Evolutionary conservation across 2,888 invertebrate species (phyloP).

Genomic region (Oscheius myriophilus): DNA sequence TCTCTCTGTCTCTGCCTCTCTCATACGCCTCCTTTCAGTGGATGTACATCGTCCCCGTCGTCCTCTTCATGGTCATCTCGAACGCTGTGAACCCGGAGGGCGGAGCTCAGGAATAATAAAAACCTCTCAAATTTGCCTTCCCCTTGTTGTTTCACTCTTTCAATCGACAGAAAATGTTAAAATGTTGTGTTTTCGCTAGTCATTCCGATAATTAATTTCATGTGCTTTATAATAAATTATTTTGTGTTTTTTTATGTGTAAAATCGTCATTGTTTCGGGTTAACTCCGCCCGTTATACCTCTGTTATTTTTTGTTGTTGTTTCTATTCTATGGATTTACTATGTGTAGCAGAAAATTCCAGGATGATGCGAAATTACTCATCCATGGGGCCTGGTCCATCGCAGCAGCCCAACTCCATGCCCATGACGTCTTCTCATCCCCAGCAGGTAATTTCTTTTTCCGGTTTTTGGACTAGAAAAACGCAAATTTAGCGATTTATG

Average conservation of each 20-base stretch:
- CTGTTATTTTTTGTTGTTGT: no score
- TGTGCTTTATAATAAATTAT: constrained; percentile 1
- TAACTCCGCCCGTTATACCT: no score
- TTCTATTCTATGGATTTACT: no score
- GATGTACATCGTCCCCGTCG: constrained; percentile 97
- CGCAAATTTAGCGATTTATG: no score
- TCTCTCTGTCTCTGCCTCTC: no score
- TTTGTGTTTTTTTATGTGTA: neutral
- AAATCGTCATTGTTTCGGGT: neutral
- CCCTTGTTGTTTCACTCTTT: no score
- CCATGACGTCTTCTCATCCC: constrained; percentile 31
- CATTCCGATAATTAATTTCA: neutral
- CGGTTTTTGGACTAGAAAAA: no score
- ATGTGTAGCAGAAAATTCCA: no score
- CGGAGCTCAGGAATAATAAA: constrained; percentile 36
- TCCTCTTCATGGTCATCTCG: constrained; percentile 88
- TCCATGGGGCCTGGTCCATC: constrained; percentile 32
- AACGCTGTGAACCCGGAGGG: constrained; percentile 83
- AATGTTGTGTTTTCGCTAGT: constrained; percentile 7
- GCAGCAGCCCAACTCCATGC: constrained; percentile 36
- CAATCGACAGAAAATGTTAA: no score
- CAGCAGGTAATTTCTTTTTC: constrained; percentile 5
- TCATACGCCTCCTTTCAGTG: constrained; percentile 87
- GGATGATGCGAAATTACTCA: constrained; percentile 9
- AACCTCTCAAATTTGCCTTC: neutral